Percentiles rank a stretch among this genome's conserved stretches.
Conservation (phyloP, 37 sponge, comb jelly and placozoan genomes). For the Chondrosia reniformis region DNA sequence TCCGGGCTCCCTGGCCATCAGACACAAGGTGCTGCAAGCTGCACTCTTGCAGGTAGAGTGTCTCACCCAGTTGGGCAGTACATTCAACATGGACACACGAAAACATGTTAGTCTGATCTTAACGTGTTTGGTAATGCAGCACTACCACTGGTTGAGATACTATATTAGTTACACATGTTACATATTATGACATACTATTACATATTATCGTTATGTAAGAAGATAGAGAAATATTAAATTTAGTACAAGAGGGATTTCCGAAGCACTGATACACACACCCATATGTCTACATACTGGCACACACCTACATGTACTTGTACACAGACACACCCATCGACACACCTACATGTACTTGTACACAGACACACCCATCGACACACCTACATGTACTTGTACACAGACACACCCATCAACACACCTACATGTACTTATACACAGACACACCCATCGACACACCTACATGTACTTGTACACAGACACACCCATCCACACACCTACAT, state of each 20-base stretch:
- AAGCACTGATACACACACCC: neutral
- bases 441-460: conserved; percentile 12
- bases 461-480: neutral
- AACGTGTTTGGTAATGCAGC: neutral
- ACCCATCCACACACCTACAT: neutral
- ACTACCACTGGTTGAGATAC: too few relatives aligned
- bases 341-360: neutral
- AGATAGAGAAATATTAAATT: too few relatives aligned
- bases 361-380: neutral
- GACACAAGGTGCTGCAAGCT: conserved; percentile 37
- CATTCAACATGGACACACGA: conserved; percentile 23
- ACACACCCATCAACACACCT: conserved; percentile 12
- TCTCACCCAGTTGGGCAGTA: conserved; percentile 21
- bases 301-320: neutral
- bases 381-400: neutral
- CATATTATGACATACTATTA: too few relatives aligned
- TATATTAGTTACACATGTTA: too few relatives aligned
- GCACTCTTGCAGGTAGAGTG: conserved; percentile 28
- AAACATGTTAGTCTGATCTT: conserved; percentile 25
- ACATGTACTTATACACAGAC: conserved; percentile 1
- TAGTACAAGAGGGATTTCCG: too few relatives aligned
- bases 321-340: neutral
- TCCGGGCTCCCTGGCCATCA: too few relatives aligned
- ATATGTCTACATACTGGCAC: neutral
- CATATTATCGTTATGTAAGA: too few relatives aligned